Evolutionary conservation across 2,113 vertebrate species (phyloP).

Genomic region (Clinocottus analis): DNA sequence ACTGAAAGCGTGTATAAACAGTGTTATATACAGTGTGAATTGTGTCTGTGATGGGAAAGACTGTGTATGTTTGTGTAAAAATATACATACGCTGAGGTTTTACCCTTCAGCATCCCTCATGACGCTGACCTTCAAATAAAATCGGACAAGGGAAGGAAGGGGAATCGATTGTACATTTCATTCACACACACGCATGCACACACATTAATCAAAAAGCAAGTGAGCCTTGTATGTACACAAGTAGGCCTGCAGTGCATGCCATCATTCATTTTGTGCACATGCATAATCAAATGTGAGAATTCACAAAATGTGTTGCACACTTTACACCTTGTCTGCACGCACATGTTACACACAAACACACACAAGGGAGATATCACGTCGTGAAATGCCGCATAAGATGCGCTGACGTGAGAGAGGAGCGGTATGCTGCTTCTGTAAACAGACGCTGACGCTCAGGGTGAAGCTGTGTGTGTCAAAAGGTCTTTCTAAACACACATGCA

Average conservation of each 20-base stretch:
- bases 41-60: slow-evolving; percentile 24
- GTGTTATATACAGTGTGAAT: slow-evolving; percentile 38
- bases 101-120: slow-evolving; percentile 42
- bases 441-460: not conserved
- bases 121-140: slow-evolving; percentile 77
- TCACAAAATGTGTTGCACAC: slow-evolving; percentile 26
- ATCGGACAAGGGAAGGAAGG: slow-evolving; percentile 61
- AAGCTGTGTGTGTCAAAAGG: slow-evolving; percentile 23
- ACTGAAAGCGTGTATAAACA: not conserved
- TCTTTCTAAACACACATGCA: slow-evolving; percentile 22
- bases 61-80: slow-evolving; percentile 23
- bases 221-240: slow-evolving; percentile 50
- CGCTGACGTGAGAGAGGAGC: slow-evolving; percentile 25
- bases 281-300: slow-evolving; percentile 67
- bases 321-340: slow-evolving; percentile 6
- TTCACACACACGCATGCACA: slow-evolving; percentile 70
- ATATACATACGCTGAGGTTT: slow-evolving; percentile 21
- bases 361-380: not conserved
- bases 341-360: slow-evolving; percentile 9
- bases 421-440: slow-evolving; percentile 54
- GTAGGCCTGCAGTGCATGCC: slow-evolving; percentile 39
- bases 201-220: slow-evolving; percentile 75
- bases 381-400: not conserved
- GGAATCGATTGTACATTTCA: slow-evolving; percentile 76
- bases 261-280: slow-evolving; percentile 62